phyloP scores from a whole-genome alignment of 2,113 vertebrate species.

The Dolichallabes microphthalmus region DNA sequence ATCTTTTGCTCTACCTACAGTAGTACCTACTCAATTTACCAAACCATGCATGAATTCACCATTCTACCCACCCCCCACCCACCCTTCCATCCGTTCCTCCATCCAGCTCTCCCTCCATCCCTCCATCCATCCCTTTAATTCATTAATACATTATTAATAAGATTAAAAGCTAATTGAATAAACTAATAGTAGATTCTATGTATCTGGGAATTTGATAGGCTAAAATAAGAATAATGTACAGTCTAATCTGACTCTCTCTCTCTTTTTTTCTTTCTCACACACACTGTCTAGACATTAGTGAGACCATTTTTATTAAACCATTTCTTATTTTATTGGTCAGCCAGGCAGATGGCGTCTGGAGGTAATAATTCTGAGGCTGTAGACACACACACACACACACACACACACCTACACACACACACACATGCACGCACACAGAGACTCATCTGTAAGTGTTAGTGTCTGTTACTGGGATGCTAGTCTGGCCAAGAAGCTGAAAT shows the following conservation, averaged over 20 bases:
- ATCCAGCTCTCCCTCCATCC: neutral
- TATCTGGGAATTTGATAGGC: neutral
- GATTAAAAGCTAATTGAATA: neutral
- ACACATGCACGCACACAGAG: neutral
- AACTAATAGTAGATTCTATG: neutral
- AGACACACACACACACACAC: neutral
- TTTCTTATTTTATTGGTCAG: neutral
- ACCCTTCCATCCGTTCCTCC: neutral
- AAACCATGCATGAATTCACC: neutral
- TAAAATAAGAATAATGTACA: neutral
- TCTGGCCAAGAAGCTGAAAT: neutral
- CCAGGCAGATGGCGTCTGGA: neutral
- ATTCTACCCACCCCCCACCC: neutral
- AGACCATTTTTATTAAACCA: constrained; percentile 4
- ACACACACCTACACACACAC: neutral
- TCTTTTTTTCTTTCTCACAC: neutral
- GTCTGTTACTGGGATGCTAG: constrained; percentile 1
- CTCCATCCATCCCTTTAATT: neutral
- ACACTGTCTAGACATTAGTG: constrained; percentile 9
- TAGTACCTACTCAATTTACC: neutral
- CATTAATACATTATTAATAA: neutral
- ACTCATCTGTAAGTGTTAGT: constrained; percentile 16
- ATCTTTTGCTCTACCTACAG: neutral
- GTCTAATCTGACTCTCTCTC: neutral
- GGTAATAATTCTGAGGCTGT: constrained; percentile 10